Conservation (phyloP, 2,797 vertebrate genomes). For the Clangula hyemalis region DNA sequence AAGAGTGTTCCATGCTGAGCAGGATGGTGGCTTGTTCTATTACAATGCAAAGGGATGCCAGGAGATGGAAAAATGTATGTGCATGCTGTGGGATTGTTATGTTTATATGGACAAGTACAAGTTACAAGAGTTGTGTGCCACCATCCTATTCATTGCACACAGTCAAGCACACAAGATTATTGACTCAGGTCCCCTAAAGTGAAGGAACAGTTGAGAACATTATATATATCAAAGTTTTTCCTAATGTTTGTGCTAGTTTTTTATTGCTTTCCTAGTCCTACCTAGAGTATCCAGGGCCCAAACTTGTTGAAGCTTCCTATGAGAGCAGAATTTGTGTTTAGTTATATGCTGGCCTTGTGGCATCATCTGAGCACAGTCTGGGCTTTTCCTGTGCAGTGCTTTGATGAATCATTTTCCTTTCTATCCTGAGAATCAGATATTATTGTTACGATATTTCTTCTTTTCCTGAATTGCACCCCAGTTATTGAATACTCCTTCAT, state of each 20-base stretch:
- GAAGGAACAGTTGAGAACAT: neutral
- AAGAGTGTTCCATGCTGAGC: neutral
- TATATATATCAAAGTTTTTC: neutral
- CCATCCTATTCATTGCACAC: neutral
- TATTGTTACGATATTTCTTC: neutral
- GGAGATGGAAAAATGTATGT: neutral
- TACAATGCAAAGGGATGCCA: neutral
- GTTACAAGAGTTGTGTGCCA: neutral
- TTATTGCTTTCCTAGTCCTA: neutral
- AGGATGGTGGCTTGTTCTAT: neutral
- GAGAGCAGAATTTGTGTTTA: neutral
- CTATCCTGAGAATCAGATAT: neutral
- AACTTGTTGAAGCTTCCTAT: neutral
- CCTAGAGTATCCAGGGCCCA: neutral
- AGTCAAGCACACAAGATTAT: neutral
- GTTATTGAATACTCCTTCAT: neutral
- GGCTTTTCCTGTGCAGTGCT: neutral
- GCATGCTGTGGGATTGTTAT: rapidly evolving
- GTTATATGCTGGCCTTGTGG: neutral
- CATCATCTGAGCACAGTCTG: neutral
- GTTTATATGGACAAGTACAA: neutral
- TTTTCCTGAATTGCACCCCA: neutral
- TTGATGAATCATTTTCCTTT: neutral
- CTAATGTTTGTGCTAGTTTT: neutral
- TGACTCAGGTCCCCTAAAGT: neutral